These are phyloP conservation scores for Ylistrum balloti DNA, from an alignment of 1,140 invertebrate genomes.

Conservation along the genomic window DNA sequence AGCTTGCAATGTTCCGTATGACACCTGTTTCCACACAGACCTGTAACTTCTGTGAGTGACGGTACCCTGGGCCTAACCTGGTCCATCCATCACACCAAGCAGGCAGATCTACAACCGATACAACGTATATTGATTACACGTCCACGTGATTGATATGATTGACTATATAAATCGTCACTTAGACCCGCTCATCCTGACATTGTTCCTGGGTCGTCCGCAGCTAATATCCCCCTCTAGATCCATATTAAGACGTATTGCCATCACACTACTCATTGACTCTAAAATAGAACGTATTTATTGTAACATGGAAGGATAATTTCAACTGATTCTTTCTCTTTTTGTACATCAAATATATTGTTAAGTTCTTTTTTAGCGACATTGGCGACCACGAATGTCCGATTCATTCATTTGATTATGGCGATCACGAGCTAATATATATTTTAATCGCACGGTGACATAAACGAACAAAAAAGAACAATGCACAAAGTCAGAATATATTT, in stretches of 20 bases:
- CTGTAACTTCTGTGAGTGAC: neutral
- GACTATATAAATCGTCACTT: neutral
- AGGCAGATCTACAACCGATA: neutral
- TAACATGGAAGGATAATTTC: no score
- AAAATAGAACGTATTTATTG: neutral
- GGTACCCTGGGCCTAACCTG: neutral
- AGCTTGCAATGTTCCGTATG: neutral
- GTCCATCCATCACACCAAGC: neutral
- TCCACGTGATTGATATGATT: neutral
- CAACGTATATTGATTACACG: neutral
- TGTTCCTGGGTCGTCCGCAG: neutral
- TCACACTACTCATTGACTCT: neutral
- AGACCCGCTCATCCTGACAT: neutral
- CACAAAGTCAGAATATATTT: no score
- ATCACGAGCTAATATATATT: no score
- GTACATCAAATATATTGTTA: no score
- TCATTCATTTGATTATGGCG: no score
- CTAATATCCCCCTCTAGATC: neutral
- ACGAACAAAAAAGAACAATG: no score
- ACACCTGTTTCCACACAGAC: constrained; percentile 17
- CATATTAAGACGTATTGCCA: neutral
- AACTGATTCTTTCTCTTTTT: no score
- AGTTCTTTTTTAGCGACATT: no score
- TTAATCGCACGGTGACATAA: no score
- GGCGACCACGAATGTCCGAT: no score